phyloP scores from a whole-genome alignment of 2,888 invertebrate species.

The Diplazon laetatorius region DNA sequence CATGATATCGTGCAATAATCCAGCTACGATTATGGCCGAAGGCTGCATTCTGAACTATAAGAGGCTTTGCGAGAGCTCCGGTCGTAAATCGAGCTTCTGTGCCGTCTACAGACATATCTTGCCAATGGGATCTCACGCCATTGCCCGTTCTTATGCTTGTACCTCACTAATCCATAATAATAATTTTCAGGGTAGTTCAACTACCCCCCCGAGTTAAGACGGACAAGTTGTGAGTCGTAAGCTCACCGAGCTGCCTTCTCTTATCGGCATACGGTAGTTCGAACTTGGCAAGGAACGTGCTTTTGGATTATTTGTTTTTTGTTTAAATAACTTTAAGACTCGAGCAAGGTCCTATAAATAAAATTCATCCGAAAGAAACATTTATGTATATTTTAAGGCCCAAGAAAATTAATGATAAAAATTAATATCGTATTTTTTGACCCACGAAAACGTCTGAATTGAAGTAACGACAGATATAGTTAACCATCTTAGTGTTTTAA shows the following conservation, averaged over 20 bases:
- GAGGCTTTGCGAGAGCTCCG: conserved; percentile 47
- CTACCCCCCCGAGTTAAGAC: neutral
- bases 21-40: conserved; percentile 41
- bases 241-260: neutral
- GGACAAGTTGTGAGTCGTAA: neutral
- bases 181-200: conserved; percentile 37
- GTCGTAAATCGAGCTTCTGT: conserved; percentile 50
- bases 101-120: conserved; percentile 47
- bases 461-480: no score
- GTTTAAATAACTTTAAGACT: neutral
- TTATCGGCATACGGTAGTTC: neutral
- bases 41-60: conserved; percentile 52
- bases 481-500: no score
- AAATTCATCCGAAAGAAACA: no score
- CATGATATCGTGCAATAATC: conserved; percentile 57
- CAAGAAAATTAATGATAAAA: no score
- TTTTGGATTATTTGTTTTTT: conserved; percentile 3
- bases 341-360: neutral
- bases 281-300: neutral
- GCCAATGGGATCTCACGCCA: conserved; percentile 53
- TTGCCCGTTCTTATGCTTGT: conserved; percentile 41
- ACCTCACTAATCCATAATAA: conserved; percentile 58
- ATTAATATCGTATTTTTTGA: no score
- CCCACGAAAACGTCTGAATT: no score
- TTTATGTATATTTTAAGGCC: no score